Conservation (phyloP, 2,797 vertebrate genomes). For the Leptatherina wallacei region DNA sequence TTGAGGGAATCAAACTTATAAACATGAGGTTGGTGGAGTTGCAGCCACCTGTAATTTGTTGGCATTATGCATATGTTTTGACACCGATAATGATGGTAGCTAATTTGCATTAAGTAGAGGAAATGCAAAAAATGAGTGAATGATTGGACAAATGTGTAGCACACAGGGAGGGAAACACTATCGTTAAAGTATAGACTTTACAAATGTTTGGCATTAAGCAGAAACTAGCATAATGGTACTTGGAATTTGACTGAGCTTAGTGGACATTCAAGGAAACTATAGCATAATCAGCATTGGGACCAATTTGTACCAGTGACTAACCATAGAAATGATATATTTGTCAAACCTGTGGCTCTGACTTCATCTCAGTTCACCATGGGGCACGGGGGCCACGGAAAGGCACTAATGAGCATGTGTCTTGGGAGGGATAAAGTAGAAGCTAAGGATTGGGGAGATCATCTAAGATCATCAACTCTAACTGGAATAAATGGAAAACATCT, state of each 20-base stretch:
- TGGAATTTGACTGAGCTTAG: constrained; percentile 1
- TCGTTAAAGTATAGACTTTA: background rate
- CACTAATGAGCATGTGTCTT: constrained; percentile 37
- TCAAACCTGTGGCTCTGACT: constrained; percentile 13
- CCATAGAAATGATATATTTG: constrained; percentile 5
- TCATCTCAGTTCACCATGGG: constrained; percentile 13
- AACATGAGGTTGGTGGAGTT: background rate
- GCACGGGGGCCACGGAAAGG: background rate
- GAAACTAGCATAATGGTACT: background rate
- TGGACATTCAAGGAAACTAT: background rate
- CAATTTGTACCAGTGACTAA: constrained; percentile 5
- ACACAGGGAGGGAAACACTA: background rate
- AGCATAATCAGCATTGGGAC: background rate
- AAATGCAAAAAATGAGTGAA: background rate
- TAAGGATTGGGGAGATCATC: constrained; percentile 4
- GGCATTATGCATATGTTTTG: background rate
- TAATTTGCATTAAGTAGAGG: background rate
- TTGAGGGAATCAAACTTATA: too few relatives aligned
- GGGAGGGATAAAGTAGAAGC: constrained; percentile 16
- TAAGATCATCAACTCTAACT: constrained; percentile 28
- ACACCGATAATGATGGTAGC: too few relatives aligned
- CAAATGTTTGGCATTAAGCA: background rate
- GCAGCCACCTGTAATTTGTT: background rate
- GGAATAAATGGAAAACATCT: constrained; percentile 38
- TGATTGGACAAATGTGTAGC: background rate